Evolutionary conservation across 2,888 invertebrate species (phyloP), one percentile per base, ranked within the genome.

Genomic region (Agrochola lychnidis): DNA sequence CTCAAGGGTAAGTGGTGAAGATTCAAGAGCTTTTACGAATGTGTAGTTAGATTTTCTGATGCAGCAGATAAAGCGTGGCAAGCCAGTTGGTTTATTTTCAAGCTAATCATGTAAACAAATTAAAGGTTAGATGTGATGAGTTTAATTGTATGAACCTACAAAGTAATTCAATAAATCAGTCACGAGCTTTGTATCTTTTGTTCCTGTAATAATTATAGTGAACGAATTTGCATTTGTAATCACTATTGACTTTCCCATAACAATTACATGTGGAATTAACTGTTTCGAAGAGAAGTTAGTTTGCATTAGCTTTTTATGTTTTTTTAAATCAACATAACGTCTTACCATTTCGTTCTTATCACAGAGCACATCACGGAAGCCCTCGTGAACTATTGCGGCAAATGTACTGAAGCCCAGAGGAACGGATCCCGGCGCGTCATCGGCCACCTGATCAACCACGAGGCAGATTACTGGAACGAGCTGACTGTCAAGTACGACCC

Each of bases 1-100:
- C 94, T 98, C 0, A 98, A 97, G 96, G 96, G 98, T 73, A 73
- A 73, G 53, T 56, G 22, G 0, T 36, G 36, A 36, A 53, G 10
- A 36, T n/a, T 36, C 0, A 56, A n/a, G 10, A 56, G 56, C 36
- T 56, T 67, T 67, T 53, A 16, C 30, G 3, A 48, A 14, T 25
- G 9, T 19, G 19, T 10, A 25, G 51, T 36, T 30, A 9, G 5
- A 67, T 16, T 51, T 16, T 9, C 5, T 5, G 2, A 9, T 9
- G 3, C 3, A 36, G 36, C 36, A 51, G 48, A 6, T 6, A 6
- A 51, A 51, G 45, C 19, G 48, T 6, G 6, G 19, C 19, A 51
- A 51, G 48, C 19, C 19, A 36, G 36, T 36, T 36, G 36, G 36
- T 3, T 4, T 68, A 68, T 53, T 36, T 16, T 56, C 6, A 16